Evolutionary conservation across 2,888 invertebrate species (phyloP).

Genomic region (Campoplex nolae): DNA sequence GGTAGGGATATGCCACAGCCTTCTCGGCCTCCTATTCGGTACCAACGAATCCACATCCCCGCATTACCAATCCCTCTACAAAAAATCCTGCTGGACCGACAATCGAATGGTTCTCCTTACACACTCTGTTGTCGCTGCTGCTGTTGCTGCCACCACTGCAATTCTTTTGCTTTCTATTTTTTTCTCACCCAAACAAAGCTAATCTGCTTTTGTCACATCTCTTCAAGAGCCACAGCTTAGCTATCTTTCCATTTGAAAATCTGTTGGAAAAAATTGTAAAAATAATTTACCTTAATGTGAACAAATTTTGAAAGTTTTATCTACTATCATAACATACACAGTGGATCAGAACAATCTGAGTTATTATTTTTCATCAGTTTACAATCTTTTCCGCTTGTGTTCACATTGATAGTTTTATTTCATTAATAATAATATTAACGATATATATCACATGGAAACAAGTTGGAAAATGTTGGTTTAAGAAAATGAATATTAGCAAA

Average conservation of each 20-base stretch:
- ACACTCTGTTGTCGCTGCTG: not conserved
- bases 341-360: not conserved
- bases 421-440: too few relatives aligned
- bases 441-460: too few relatives aligned
- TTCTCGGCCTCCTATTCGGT: constrained; percentile 81
- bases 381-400: too few relatives aligned
- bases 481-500: not conserved
- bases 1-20: constrained; percentile 80
- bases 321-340: not conserved
- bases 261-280: not conserved
- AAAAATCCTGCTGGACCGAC: constrained; percentile 41
- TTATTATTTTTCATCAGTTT: too few relatives aligned
- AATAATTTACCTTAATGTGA: not conserved
- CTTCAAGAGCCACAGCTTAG: not conserved
- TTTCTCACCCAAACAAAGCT: not conserved
- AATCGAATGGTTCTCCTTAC: constrained; percentile 3
- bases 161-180: not conserved
- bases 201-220: not conserved
- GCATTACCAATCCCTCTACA: constrained; percentile 79
- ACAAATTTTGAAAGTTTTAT: not conserved
- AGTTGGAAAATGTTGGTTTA: not conserved
- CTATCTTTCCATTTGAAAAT: not conserved
- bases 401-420: too few relatives aligned
- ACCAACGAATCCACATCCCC: constrained; percentile 84
- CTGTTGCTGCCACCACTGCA: not conserved